phyloP scores from a whole-genome alignment of 2,888 invertebrate genomes.

The Lithophane socia region DNA sequence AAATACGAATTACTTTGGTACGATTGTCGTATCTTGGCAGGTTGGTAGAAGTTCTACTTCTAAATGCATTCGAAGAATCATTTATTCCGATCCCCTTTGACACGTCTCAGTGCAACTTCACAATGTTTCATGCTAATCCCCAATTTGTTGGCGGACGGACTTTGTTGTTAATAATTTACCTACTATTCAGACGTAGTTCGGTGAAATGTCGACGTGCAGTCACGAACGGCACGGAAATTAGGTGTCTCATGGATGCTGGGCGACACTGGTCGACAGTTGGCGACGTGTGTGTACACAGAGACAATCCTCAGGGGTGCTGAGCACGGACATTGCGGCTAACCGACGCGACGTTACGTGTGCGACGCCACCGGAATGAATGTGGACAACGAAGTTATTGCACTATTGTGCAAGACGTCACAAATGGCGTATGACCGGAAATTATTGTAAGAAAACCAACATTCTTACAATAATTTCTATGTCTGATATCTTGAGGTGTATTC shows the following conservation, averaged over 20 bases:
- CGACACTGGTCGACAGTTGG: slow-evolving; percentile 18
- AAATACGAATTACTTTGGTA: background rate
- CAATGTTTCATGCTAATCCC: slow-evolving; percentile 40
- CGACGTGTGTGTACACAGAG: slow-evolving; percentile 31
- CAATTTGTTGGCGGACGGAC: slow-evolving; percentile 31
- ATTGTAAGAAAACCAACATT: background rate
- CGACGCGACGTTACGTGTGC: slow-evolving; percentile 51
- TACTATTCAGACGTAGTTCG: slow-evolving; percentile 28
- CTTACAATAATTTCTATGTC: background rate
- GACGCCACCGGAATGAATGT: slow-evolving; percentile 40
- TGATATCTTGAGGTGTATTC: background rate
- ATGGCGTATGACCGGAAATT: background rate
- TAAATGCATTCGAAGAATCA: slow-evolving; percentile 17
- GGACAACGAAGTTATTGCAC: slow-evolving; percentile 37
- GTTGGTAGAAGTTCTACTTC: too few relatives aligned
- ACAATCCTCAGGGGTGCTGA: slow-evolving; percentile 41
- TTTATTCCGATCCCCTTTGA: slow-evolving; percentile 19
- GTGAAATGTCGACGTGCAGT: slow-evolving; percentile 36
- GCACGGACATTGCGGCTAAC: slow-evolving; percentile 60
- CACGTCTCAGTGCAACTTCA: slow-evolving; percentile 9
- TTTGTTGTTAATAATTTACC: slow-evolving; percentile 33
- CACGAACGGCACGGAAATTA: slow-evolving; percentile 70
- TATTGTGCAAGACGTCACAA: slow-evolving; percentile 21
- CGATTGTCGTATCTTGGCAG: background rate
- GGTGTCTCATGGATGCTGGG: slow-evolving; percentile 57